A percentile compares a stretch with the other conserved stretches of the same genome.
These are phyloP conservation scores for Gavia stellata DNA, from an alignment of 2,113 vertebrate species.

Conservation along the genomic window DNA sequence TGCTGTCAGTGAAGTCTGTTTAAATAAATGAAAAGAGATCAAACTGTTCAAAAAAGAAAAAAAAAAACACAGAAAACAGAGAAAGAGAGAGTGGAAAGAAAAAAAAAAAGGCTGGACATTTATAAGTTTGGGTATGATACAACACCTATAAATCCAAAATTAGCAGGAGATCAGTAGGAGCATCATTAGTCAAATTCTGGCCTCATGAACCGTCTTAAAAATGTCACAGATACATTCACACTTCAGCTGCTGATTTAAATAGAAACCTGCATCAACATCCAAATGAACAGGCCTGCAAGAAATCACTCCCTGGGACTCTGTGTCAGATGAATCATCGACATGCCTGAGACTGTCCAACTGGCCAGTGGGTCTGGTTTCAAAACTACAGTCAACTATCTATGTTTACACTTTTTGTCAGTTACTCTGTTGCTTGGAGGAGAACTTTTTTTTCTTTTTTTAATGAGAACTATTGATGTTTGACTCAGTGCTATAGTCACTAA, in stretches of 20 bases:
- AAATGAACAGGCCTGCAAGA: slow-evolving; percentile 21
- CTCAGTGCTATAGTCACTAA: not conserved
- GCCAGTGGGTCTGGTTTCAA: not conserved
- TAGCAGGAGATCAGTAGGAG: slow-evolving; percentile 40
- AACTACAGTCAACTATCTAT: not conserved
- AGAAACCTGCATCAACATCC: slow-evolving; percentile 57
- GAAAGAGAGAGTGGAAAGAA: not conserved
- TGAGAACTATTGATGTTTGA: not conserved
- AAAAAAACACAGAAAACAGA: accelerated
- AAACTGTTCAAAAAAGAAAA: not conserved
- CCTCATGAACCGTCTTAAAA: slow-evolving; percentile 54
- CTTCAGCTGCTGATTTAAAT: slow-evolving; percentile 64
- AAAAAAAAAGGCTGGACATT: not conserved
- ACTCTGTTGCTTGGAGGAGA: not conserved
- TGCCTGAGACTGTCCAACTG: slow-evolving; percentile 27
- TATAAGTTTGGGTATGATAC: slow-evolving; percentile 19
- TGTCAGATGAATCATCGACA: slow-evolving; percentile 25
- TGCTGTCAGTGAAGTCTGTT: not conserved
- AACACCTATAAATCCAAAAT: slow-evolving; percentile 53
- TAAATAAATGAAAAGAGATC: not conserved
- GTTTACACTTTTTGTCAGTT: not conserved
- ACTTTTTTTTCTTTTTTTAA: not conserved
- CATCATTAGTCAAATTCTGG: slow-evolving; percentile 60
- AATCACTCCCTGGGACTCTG: slow-evolving; percentile 26
- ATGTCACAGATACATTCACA: slow-evolving; percentile 67